These are phyloP conservation scores for Ichneumoninae sp. DNA, from an alignment of 2,888 invertebrate genomes.

Conservation along the genomic window DNA sequence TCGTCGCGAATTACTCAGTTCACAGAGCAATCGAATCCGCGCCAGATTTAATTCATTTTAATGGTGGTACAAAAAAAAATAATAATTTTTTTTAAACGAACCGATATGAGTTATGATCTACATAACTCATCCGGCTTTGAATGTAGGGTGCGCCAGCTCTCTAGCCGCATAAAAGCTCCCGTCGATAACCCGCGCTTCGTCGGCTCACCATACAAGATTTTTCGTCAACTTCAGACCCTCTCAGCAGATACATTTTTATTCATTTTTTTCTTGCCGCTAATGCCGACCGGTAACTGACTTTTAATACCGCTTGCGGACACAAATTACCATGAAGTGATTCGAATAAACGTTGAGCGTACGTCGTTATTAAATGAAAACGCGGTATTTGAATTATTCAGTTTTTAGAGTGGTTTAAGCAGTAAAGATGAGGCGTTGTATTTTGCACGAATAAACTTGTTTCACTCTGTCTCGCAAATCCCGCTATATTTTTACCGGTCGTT, in stretches of 20 bases:
- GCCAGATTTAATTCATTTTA: background rate
- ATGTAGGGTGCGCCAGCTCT: constrained; percentile 42
- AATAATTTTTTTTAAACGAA: background rate
- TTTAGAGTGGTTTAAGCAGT: background rate
- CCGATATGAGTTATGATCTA: constrained; percentile 1
- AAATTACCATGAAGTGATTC: background rate
- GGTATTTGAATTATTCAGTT: background rate
- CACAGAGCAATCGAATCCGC: background rate
- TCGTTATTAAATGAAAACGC: constrained; percentile 3
- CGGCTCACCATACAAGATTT: background rate
- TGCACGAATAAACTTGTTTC: background rate
- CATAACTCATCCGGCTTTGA: background rate
- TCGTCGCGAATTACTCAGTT: background rate
- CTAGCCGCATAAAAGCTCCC: constrained; percentile 10
- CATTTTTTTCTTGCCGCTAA: background rate
- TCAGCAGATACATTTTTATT: background rate
- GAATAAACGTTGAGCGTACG: background rate
- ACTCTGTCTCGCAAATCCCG: background rate
- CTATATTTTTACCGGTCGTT: background rate
- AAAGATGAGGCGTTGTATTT: background rate
- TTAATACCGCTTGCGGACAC: background rate
- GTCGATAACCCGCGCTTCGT: constrained; percentile 35
- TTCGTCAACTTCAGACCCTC: background rate
- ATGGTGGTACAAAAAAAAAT: background rate
- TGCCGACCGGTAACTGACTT: background rate